phyloP scores from a whole-genome alignment of 2,113 vertebrate genomes.

The Aphyosemion australe region DNA sequence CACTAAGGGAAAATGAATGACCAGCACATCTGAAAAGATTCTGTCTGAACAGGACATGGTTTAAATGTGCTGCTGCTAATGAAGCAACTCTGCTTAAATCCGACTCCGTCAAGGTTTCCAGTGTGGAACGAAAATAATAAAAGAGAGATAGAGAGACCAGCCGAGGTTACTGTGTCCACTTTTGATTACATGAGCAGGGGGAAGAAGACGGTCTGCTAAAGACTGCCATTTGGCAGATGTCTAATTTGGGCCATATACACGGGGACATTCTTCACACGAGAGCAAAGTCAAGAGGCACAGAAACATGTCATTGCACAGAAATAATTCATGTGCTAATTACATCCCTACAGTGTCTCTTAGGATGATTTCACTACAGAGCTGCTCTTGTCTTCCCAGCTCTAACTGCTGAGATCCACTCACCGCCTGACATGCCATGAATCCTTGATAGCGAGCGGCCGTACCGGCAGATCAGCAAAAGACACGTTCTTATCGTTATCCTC shows the following conservation, averaged over 20 bases:
- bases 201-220: slow-evolving; percentile 44
- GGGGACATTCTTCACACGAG: slow-evolving; percentile 60
- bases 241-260: slow-evolving; percentile 59
- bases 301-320: slow-evolving; percentile 67
- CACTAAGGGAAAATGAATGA: slow-evolving; percentile 21
- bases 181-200: slow-evolving; percentile 55
- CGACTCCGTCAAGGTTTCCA: slow-evolving; percentile 65
- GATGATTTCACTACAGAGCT: slow-evolving; percentile 52
- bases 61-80: slow-evolving; percentile 38
- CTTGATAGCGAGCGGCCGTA: slow-evolving; percentile 54
- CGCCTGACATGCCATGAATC: slow-evolving; percentile 63
- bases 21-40: slow-evolving; percentile 4
- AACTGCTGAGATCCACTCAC: slow-evolving; percentile 46
- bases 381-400: slow-evolving; percentile 54
- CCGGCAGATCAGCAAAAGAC: slow-evolving; percentile 48
- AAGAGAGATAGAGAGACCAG: slow-evolving; percentile 25
- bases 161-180: slow-evolving; percentile 46
- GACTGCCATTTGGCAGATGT: slow-evolving; percentile 61
- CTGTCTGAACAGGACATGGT: slow-evolving; percentile 21
- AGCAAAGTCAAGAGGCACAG: slow-evolving; percentile 69
- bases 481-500: slow-evolving; percentile 41
- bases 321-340: slow-evolving; percentile 80
- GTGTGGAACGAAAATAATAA: slow-evolving; percentile 23
- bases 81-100: slow-evolving; percentile 57
- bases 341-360: slow-evolving; percentile 56